A percentile compares a stretch with the other conserved stretches of the same genome.
These are phyloP conservation scores for Ophion ellenae DNA, from an alignment of 2,888 invertebrate genomes.

Conservation along the genomic window DNA sequence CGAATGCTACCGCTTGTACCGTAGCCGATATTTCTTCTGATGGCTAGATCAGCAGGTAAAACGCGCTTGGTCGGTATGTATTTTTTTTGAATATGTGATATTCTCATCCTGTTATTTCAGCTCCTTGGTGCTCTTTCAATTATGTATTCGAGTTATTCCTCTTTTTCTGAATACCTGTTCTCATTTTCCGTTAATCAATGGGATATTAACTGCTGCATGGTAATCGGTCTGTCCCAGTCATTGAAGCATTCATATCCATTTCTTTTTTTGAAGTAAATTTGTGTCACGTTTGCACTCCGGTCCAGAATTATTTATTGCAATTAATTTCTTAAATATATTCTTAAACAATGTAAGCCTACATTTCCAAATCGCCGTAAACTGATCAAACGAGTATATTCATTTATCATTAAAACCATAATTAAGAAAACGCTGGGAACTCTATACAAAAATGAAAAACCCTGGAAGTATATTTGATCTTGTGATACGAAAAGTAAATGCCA, in stretches of 20 bases:
- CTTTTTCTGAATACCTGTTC: not conserved
- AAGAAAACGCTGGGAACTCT: not conserved
- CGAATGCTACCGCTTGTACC: constrained; percentile 20
- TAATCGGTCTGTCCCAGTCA: constrained; percentile 15
- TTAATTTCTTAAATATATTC: not conserved
- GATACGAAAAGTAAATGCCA: too few species aligned
- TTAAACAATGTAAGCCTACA: not conserved
- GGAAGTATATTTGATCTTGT: too few species aligned
- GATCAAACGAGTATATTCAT: not conserved
- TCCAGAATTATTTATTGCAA: not conserved
- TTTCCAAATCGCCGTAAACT: not conserved
- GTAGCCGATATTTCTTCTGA: constrained; percentile 25
- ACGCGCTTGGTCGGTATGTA: constrained; percentile 59
- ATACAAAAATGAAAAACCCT: not conserved
- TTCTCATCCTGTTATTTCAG: not conserved
- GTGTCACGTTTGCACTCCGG: constrained; percentile 5
- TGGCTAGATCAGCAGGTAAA: constrained; percentile 36
- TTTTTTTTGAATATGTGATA: constrained; percentile 2
- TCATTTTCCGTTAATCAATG: constrained; percentile 10
- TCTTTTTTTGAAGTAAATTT: not conserved
- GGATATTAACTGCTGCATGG: constrained; percentile 11
- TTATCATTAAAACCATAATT: not conserved
- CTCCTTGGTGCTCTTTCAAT: not conserved
- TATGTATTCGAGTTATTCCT: constrained; percentile 7
- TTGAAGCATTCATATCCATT: not conserved